These are phyloP conservation scores for Brachyopa scutellaris DNA, from an alignment of 2,888 invertebrate species.

Conservation along the genomic window DNA sequence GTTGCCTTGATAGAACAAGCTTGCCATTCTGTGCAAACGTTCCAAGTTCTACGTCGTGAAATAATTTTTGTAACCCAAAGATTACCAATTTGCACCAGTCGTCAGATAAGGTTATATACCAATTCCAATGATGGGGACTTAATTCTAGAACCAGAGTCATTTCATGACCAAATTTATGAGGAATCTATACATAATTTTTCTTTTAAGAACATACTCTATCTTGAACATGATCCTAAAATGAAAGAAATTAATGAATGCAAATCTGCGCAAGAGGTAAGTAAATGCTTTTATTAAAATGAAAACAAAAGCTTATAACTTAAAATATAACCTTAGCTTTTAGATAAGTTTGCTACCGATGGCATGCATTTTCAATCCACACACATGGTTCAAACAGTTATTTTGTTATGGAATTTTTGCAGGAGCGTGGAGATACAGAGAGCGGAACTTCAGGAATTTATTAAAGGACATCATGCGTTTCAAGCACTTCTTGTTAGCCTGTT, in stretches of 20 bases:
- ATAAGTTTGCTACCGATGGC: conserved; percentile 31
- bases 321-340: conserved; percentile 66
- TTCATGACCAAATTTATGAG: conserved; percentile 35
- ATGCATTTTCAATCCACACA: conserved; percentile 66
- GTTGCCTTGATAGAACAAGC: background rate
- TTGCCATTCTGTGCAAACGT: background rate
- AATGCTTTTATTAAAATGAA: background rate
- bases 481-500: conserved; percentile 75
- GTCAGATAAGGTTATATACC: conserved; percentile 33
- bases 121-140: conserved; percentile 46
- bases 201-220: conserved; percentile 46
- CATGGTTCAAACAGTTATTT: conserved; percentile 74
- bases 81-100: background rate
- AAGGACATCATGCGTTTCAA: conserved; percentile 41
- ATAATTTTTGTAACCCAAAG: background rate
- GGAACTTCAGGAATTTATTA: conserved; percentile 19
- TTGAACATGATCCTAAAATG: conserved; percentile 31
- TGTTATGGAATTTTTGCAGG: conserved; percentile 75
- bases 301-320: no score
- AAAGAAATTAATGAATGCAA: conserved; percentile 27
- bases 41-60: conserved; percentile 1
- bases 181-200: conserved; percentile 35
- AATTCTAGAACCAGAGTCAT: conserved; percentile 33
- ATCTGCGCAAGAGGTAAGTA: conserved; percentile 41
- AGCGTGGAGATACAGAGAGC: background rate